phyloP scores from a whole-genome alignment of 1,140 invertebrate genomes.

The Saccostrea echinata region DNA sequence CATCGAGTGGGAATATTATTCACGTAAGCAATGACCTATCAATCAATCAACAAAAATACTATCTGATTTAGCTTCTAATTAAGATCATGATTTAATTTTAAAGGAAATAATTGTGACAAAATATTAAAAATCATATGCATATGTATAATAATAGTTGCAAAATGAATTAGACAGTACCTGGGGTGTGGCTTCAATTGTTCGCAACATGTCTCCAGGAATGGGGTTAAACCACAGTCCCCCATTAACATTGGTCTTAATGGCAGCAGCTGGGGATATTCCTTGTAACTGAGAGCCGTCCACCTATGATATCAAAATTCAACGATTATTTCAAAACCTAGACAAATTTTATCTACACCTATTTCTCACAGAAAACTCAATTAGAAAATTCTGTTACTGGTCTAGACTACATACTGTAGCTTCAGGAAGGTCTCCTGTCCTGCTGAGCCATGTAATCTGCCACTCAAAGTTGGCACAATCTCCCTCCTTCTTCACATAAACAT shows the following conservation, averaged over 20 bases:
- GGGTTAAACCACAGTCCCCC: constrained; percentile 59
- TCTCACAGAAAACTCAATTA: too few species aligned
- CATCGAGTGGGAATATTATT: constrained; percentile 66
- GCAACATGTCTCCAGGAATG: constrained; percentile 73
- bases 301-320: background rate
- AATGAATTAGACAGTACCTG: constrained; percentile 63
- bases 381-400: too few species aligned
- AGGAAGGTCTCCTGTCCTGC: constrained; percentile 61
- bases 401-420: constrained; percentile 56
- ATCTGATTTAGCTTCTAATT: background rate
- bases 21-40: constrained; percentile 61
- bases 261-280: constrained; percentile 20
- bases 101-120: too few species aligned
- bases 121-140: too few species aligned
- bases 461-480: constrained; percentile 65
- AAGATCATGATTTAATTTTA: background rate
- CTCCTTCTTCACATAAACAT: constrained; percentile 51
- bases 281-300: constrained; percentile 16
- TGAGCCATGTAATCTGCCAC: constrained; percentile 63
- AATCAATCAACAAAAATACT: background rate
- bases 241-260: constrained; percentile 39
- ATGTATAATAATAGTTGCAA: background rate
- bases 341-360: too few species aligned
- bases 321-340: background rate
- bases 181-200: constrained; percentile 66